These are phyloP conservation scores for Gymnocheta viridis DNA, from an alignment of 2,888 invertebrate genomes.

Conservation along the genomic window DNA sequence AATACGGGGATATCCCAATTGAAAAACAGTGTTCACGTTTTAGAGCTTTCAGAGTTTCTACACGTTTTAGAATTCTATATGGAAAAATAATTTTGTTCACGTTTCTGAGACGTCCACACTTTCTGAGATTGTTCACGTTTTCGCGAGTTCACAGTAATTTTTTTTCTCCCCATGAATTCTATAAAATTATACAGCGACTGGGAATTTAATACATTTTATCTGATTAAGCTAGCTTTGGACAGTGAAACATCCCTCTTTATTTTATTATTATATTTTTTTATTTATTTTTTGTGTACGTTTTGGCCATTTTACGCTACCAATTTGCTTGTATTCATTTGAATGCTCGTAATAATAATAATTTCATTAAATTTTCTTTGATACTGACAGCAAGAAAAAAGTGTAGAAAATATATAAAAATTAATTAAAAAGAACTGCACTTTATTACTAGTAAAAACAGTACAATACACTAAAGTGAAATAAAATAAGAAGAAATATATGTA, in stretches of 20 bases:
- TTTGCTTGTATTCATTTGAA: conserved; percentile 33
- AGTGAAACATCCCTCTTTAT: background rate
- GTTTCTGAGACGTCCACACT: no score
- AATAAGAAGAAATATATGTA: background rate
- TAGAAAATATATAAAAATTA: conserved; percentile 57
- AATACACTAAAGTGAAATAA: conserved; percentile 14
- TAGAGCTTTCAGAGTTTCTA: no score
- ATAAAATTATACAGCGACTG: background rate
- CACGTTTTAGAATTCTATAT: no score
- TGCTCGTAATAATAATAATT: conserved; percentile 43
- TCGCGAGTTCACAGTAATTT: no score
- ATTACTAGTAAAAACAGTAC: conserved; percentile 41
- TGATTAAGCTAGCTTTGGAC: background rate
- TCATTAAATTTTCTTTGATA: conserved; percentile 42
- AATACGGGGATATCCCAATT: no score
- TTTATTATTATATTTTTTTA: background rate
- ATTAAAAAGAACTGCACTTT: conserved; percentile 63
- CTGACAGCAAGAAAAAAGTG: background rate
- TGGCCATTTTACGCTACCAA: background rate
- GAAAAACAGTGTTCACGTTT: no score
- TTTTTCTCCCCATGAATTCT: background rate
- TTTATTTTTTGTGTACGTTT: background rate
- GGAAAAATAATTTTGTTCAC: no score
- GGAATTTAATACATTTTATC: conserved; percentile 4
- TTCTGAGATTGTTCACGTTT: no score